Conservation (phyloP, 1,140 invertebrate genomes). For the Listronotus bonariensis region DNA sequence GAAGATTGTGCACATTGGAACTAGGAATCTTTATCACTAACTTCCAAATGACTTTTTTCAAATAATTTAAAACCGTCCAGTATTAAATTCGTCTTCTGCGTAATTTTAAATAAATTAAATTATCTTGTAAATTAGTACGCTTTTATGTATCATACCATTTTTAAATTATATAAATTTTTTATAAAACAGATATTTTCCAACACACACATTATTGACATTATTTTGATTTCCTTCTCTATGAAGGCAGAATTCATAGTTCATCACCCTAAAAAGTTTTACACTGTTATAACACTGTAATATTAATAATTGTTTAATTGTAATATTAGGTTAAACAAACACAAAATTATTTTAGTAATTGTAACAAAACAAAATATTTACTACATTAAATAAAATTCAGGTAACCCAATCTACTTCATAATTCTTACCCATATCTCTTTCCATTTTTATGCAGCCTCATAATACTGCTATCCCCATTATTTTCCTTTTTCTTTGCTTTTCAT, state of each 20-base stretch:
- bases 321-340: too few relatives aligned
- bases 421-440: conserved; percentile 27
- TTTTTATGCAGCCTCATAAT: conserved; percentile 34
- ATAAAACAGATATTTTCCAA: conserved; percentile 16
- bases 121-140: neutral
- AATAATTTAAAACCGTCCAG: too few relatives aligned
- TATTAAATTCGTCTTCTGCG: too few relatives aligned
- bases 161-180: neutral
- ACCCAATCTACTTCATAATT: neutral
- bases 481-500: conserved; percentile 31
- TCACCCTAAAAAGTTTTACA: conserved; percentile 15
- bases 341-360: too few relatives aligned
- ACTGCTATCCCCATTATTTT: conserved; percentile 9
- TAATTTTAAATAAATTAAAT: too few relatives aligned
- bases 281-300: neutral
- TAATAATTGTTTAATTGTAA: too few relatives aligned
- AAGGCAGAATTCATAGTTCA: conserved; percentile 25
- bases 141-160: neutral
- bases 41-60: too few relatives aligned
- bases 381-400: neutral
- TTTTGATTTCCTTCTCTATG: conserved; percentile 4
- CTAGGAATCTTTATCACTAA: too few relatives aligned
- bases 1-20: too few relatives aligned
- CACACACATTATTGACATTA: conserved; percentile 10
- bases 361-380: neutral